These are phyloP conservation scores for Lamellibrachia luymesi DNA, from an alignment of 1,140 invertebrate species.

Conservation along the genomic window DNA sequence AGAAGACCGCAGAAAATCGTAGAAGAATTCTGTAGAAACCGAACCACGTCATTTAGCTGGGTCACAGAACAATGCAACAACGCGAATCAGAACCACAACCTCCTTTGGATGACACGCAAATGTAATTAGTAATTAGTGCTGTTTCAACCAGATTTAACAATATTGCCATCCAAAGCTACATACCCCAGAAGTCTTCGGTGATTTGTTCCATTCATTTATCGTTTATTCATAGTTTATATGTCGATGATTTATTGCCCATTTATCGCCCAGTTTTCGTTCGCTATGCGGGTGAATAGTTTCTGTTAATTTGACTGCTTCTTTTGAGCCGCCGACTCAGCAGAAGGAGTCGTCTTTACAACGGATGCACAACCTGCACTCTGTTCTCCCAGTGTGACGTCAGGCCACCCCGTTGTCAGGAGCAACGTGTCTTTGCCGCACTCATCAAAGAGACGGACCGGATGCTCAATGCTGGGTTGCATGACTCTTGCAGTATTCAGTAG, in stretches of 20 bases:
- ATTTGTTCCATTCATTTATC: no score
- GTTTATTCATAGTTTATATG: no score
- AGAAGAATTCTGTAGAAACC: not conserved
- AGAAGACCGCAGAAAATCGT: not conserved
- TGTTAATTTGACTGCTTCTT: not conserved
- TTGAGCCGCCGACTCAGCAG: not conserved
- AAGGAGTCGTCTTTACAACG: not conserved
- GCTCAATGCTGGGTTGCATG: not conserved
- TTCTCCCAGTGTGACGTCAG: no score
- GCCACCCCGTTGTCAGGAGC: no score
- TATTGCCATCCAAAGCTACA: no score
- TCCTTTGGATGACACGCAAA: not conserved
- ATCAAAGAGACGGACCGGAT: no score
- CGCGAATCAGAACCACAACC: not conserved
- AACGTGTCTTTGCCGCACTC: no score
- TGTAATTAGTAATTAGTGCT: not conserved
- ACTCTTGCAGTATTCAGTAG: not conserved
- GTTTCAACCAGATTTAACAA: no score
- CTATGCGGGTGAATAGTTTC: no score
- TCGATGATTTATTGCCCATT: no score
- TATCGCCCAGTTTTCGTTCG: no score
- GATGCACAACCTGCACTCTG: not conserved
- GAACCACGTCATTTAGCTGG: not conserved
- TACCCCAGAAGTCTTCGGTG: no score
- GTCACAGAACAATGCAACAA: not conserved